Conservation (phyloP, 2,113 vertebrate species). For the western clawed frog (Xenopus tropicalis) region UCB_Xtro_10.0 CM004447.2:38397001-38397500, state of each 20-base stretch:
- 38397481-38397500: neutral
- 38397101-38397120: too few relatives aligned
- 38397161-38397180: too few relatives aligned
- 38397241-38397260: constrained; percentile 98
- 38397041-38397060: too few relatives aligned
- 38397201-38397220: constrained; percentile 97
- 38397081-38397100: too few relatives aligned
- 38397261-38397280: constrained; percentile 93
- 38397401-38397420: neutral
- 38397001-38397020: too few relatives aligned
- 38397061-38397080: too few relatives aligned
- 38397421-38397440: neutral
- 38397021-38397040: too few relatives aligned
- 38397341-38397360: constrained; percentile 85
- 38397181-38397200: constrained; percentile 75
- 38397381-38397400: constrained; percentile 78
- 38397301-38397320: constrained; percentile 95
- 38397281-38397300: constrained; percentile 90
- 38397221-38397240: constrained; percentile 95
- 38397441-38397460: too few relatives aligned
- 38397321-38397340: constrained; percentile 81
- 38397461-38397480: neutral
- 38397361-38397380: constrained; percentile 89
- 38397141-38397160: too few relatives aligned
- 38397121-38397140: too few relatives aligned